Conservation (phyloP, 2,888 invertebrate genomes). For the Drosophila hawaiiensis region DNA sequence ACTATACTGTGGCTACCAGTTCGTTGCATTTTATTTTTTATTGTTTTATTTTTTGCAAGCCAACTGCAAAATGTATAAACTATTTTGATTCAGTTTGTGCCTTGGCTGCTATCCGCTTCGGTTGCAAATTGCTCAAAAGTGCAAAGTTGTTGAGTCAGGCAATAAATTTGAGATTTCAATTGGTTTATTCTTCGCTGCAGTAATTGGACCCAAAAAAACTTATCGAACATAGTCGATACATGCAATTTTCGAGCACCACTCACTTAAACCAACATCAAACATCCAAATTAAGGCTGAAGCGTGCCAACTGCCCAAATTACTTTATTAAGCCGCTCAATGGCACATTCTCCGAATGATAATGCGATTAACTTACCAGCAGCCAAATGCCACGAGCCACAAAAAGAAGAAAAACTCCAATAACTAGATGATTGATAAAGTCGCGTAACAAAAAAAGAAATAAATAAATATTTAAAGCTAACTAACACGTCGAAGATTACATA, state of each 20-base stretch:
- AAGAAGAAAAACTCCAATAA: not conserved
- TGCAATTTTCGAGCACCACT: constrained; percentile 10
- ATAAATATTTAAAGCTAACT: not conserved
- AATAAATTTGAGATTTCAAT: constrained; percentile 46
- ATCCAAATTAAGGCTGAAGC: constrained; percentile 1
- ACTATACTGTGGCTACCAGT: constrained; percentile 42
- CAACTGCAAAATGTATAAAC: constrained; percentile 45
- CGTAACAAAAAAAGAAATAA: not conserved
- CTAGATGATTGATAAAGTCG: constrained; percentile 10
- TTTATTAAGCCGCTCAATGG: constrained; percentile 8
- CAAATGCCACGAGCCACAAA: not conserved
- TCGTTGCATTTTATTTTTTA: constrained; percentile 34
- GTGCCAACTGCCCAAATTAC: constrained; percentile 1
- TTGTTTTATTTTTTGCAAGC: constrained; percentile 35
- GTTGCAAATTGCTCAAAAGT: constrained; percentile 58
- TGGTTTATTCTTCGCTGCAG: constrained; percentile 29
- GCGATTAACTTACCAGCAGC: constrained; percentile 15
- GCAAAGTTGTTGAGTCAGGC: constrained; percentile 60
- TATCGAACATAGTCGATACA: constrained; percentile 6
- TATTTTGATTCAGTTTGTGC: constrained; percentile 46
- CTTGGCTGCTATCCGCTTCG: constrained; percentile 35
- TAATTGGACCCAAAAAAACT: constrained; percentile 51
- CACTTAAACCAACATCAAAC: not conserved
- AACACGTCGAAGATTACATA: not conserved
- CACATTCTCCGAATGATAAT: not conserved